Evolutionary conservation across 1,140 invertebrate species (phyloP).

Genomic region (Pristionchus pacificus): DNA sequence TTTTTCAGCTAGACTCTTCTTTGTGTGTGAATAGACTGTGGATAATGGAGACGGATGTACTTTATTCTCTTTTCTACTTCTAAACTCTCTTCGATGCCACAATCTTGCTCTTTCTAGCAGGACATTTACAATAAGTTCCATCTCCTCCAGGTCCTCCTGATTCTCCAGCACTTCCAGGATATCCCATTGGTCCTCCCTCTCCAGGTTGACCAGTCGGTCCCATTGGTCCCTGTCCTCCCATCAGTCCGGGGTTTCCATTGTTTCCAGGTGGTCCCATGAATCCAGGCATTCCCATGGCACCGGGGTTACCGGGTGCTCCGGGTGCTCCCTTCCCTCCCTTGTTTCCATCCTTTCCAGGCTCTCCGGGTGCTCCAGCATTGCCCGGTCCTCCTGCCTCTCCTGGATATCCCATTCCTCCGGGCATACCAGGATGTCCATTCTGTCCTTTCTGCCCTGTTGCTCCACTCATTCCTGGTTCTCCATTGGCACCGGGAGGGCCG

Average conservation of each 20-base stretch:
- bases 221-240: conserved; percentile 26
- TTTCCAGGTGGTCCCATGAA: conserved; percentile 32
- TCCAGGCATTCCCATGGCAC: conserved; percentile 36
- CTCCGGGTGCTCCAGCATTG: conserved; percentile 31
- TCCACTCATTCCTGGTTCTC: conserved; percentile 30
- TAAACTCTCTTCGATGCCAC: background rate
- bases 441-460: conserved; percentile 19
- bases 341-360: conserved; percentile 29
- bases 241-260: conserved; percentile 25
- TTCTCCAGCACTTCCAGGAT: conserved; percentile 20
- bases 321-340: conserved; percentile 21
- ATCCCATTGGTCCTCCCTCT: conserved; percentile 27
- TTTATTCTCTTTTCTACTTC: background rate
- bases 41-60: background rate
- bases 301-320: conserved; percentile 31
- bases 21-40: background rate
- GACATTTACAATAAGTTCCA: conserved; percentile 24
- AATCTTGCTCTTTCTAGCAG: background rate
- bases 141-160: conserved; percentile 20
- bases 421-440: conserved; percentile 4
- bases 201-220: conserved; percentile 17
- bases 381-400: conserved; percentile 22
- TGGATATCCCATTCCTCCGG: conserved; percentile 20
- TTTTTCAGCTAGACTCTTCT: too few relatives aligned
- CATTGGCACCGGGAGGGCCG: conserved; percentile 35